Conservation (phyloP, 1,140 invertebrate species). For the Polyergus mexicanus region DNA sequence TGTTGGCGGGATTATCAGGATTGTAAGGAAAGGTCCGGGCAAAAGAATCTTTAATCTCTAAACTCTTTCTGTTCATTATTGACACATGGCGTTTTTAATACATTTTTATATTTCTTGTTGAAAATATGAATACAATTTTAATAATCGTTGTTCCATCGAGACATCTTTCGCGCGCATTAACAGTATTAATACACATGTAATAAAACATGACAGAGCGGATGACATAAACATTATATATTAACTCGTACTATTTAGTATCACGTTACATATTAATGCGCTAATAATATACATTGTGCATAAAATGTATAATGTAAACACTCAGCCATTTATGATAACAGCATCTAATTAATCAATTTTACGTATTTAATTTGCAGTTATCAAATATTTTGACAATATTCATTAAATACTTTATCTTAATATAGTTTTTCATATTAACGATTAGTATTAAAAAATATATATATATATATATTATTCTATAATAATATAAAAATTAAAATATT, state of each 20-base stretch:
- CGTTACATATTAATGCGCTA: constrained; percentile 44
- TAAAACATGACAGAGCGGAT: constrained; percentile 46
- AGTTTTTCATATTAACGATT: background rate
- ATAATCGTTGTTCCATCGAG: constrained; percentile 43
- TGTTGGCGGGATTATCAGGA: constrained; percentile 38
- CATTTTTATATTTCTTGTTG: background rate
- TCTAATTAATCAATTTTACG: constrained; percentile 49
- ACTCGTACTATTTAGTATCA: constrained; percentile 57
- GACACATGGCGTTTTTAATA: background rate
- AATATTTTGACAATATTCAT: background rate
- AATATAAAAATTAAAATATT: background rate
- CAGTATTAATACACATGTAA: constrained; percentile 52
- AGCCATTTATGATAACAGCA: background rate
- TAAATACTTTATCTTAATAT: background rate
- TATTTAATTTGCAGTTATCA: constrained; percentile 39
- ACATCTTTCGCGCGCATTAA: constrained; percentile 6
- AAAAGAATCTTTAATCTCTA: background rate
- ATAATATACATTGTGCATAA: constrained; percentile 35
- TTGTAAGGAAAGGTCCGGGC: constrained; percentile 49
- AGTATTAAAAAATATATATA: no score
- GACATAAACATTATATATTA: constrained; percentile 50
- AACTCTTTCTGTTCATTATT: no score
- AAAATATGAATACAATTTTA: constrained; percentile 21
- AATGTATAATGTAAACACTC: constrained; percentile 44
- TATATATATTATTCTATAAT: background rate